Base-by-base conservation (phyloP, 2,797 vertebrate genomes). In the Hapalemur alaotrensis region DNA sequence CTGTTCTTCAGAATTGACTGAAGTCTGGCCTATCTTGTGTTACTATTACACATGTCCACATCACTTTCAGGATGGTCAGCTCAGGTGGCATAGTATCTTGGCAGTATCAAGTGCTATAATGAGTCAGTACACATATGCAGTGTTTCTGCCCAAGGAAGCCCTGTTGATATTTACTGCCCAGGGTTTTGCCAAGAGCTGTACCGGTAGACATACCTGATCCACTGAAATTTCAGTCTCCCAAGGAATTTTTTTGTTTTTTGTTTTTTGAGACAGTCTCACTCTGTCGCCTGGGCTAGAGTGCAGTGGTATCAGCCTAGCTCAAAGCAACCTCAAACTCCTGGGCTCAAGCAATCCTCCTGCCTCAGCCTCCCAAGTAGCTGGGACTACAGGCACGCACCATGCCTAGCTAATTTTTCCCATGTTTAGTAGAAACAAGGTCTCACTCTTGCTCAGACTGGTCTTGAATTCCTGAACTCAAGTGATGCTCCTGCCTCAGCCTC, bases 51-150 rank as follows among this genome's bases (percentile, higher is more conserved):
- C 0, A 22, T 7, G 4, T 65, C 43, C 41, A 67, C 23, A 5
- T 54, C 7, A 20, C 22, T 30, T 83, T 23, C 35, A n/a, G 30
- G 20, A 28, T 12, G 43, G 22, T 7, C 17, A 65, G 9, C n/a
- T 73, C 28, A 48, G 14, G 3, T 7, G 14, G 48, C 7, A 35
- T 43, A 69, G 7, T 14, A 35, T 52, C 30, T 87, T 41, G 43
- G 3, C 48, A 85, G 14, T 5, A 46, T 52, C 35, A 82, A 35
- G 7, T 7, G 38, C 23, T 4, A 22, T 43, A 30, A 50, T 32
- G 5, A 17, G 4, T 57, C 28, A 57, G 12, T 22, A 5, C 18
- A 14, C 4, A 0, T 13, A 7, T 1, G 3, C 5, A 65, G 23
- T 43, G 41, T 9, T 70, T 92, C 48, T 79, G 50, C 20, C 22